Conservation (phyloP, 2,888 invertebrate species). For the Drosophila diplacantha region DNA sequence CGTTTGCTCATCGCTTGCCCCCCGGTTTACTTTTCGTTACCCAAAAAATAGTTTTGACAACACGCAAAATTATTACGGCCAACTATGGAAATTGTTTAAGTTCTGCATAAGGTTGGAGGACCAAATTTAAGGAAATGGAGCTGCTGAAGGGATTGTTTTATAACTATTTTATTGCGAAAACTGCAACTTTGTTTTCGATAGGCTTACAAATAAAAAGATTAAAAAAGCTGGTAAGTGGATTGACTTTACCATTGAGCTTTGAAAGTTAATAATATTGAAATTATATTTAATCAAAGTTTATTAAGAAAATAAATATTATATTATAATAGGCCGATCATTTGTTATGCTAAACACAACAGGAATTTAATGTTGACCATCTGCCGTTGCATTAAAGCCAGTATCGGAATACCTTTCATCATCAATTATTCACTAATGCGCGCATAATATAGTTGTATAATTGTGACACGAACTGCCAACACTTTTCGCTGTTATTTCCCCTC, state of each 20-base stretch:
- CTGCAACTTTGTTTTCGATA: too few species aligned
- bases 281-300: neutral
- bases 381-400: neutral
- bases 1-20: slow-evolving; percentile 31
- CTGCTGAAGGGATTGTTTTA: neutral
- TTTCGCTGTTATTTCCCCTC: slow-evolving; percentile 13
- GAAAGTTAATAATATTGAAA: neutral
- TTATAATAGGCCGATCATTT: neutral
- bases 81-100: slow-evolving; percentile 51
- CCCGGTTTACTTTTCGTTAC: slow-evolving; percentile 12
- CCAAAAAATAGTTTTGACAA: slow-evolving; percentile 58
- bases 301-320: neutral
- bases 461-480: slow-evolving; percentile 49
- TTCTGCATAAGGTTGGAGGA: slow-evolving; percentile 36
- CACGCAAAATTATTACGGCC: slow-evolving; percentile 48
- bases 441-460: slow-evolving; percentile 65
- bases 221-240: neutral
- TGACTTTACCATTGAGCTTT: too few species aligned
- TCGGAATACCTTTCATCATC: slow-evolving; percentile 41
- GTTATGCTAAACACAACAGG: neutral
- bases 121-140: slow-evolving; percentile 7
- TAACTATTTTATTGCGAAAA: slow-evolving; percentile 5
- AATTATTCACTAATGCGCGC: slow-evolving; percentile 61
- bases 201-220: neutral
- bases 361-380: neutral